Base-by-base conservation (phyloP, 2,113 vertebrate species). In the Tachycineta bicolor region DNA sequence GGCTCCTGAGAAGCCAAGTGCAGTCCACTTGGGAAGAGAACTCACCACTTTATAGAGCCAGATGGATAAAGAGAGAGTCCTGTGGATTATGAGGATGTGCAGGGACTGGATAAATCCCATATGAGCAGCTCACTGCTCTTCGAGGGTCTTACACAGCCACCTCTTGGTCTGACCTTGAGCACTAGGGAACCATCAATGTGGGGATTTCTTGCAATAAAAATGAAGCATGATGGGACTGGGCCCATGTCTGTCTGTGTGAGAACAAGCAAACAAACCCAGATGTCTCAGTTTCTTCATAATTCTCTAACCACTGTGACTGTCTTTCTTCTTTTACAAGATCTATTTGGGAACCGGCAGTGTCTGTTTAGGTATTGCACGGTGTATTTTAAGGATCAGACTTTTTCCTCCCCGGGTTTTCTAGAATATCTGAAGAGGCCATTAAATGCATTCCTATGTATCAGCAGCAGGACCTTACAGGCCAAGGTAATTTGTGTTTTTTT, bases 401-500 rank as follows among this genome's bases (percentile, higher is more conserved):
- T 73, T 77, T 64, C 18, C 23, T 83, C 29, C 39, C 52, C 55
- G 2, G 0, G 12, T 82, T 82, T 91, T 79, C 74, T 60, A 41
- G 49, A 63, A 31, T 56, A 75, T 13, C 33, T 81, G 68, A 73
- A 34, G 39, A 86, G 43, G 37, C 62, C 34, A 47, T 88, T 88
- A 65, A 94, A 62, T 33, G 65, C 26, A 12, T 26, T 64, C 33
- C 56, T n/a, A 2, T 2, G 22, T 63, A 60, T 67, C 52, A 52
- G 74, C 74, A 76, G 53, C 67, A 69, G 67, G 47, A 70, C 34
- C 73, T 81, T 19, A 21, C 52, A 62, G 34, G 60, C 33, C 3
- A 2, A 52, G 19, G 49, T 41, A 86, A 93, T 88, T 73, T 95
- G 58, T 68, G 62, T 59, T 87, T 59, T 88, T 88, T 80, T 67